Evolutionary conservation across 2,888 invertebrate species (phyloP).

Genomic region (Anorthoa munda): DNA sequence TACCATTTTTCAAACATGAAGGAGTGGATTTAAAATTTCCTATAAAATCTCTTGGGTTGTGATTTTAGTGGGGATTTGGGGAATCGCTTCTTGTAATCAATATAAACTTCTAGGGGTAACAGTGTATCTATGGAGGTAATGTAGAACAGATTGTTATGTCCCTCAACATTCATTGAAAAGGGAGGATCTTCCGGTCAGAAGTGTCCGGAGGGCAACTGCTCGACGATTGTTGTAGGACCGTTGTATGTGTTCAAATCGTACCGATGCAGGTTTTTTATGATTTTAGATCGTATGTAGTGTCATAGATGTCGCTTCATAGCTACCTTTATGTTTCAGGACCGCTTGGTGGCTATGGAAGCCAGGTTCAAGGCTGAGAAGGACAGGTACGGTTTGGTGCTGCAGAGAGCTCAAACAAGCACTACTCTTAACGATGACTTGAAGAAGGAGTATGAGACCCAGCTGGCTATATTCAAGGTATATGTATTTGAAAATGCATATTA

Average conservation of each 20-base stretch:
- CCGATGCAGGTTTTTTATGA: too few species aligned
- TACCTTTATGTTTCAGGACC: conserved; percentile 82
- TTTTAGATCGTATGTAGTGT: too few species aligned
- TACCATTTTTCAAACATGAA: too few species aligned
- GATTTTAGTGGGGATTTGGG: neutral
- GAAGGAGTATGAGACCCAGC: conserved; percentile 94
- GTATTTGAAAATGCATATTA: neutral
- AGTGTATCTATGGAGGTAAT: neutral
- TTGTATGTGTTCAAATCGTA: too few species aligned
- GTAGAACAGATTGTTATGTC: too few species aligned
- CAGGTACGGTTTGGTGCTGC: conserved; percentile 92
- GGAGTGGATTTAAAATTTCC: too few species aligned
- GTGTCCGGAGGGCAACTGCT: too few species aligned
- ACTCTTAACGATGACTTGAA: conserved; percentile 94
- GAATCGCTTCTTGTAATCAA: neutral
- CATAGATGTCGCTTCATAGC: too few species aligned
- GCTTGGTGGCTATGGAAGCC: conserved; percentile 93
- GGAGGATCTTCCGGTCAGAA: too few species aligned
- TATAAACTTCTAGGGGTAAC: neutral
- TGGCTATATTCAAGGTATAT: conserved; percentile 93
- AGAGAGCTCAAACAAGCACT: conserved; percentile 93
- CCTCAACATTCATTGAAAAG: too few species aligned
- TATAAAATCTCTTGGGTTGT: too few species aligned
- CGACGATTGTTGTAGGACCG: too few species aligned
- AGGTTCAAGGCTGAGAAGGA: conserved; percentile 94